Percentiles rank a stretch among this genome's conserved stretches.
Evolutionary conservation across 2,797 vertebrate species (phyloP).

Genomic region (Todus mexicanus): DNA sequence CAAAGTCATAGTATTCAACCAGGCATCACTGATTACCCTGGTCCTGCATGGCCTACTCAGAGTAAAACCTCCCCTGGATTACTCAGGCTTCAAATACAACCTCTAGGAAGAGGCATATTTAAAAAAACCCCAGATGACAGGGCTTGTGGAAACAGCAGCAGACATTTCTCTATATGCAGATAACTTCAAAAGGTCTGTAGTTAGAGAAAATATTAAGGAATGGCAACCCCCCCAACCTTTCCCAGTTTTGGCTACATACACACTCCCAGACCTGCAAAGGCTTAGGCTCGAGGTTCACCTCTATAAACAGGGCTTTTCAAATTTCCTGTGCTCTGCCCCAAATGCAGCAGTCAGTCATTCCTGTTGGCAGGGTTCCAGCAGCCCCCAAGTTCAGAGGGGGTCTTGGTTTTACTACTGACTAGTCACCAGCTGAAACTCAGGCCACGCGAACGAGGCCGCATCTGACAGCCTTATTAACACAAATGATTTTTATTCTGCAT

Average conservation of each 20-base stretch:
- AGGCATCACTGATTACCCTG: not conserved
- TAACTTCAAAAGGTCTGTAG: not conserved
- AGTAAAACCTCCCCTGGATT: not conserved
- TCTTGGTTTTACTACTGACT: not conserved
- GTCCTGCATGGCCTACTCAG: not conserved
- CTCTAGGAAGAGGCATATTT: not conserved
- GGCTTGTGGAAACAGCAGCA: not conserved
- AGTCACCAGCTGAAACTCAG: not conserved
- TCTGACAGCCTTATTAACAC: constrained; percentile 61
- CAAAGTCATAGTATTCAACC: not conserved
- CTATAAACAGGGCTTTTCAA: not conserved
- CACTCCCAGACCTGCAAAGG: not conserved
- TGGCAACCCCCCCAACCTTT: not conserved
- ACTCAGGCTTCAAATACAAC: not conserved
- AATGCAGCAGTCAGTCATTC: not conserved
- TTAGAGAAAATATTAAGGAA: not conserved
- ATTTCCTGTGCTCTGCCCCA: not conserved
- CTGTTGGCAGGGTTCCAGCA: not conserved
- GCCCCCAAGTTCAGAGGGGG: not conserved
- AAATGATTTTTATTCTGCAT: constrained; percentile 35
- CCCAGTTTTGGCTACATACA: not conserved
- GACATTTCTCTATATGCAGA: not conserved
- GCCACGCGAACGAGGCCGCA: not conserved
- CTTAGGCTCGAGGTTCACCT: not conserved
- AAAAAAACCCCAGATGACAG: not conserved